Base-by-base conservation (phyloP, 2,888 invertebrate species). In the Brachylomia viminalis region DNA sequence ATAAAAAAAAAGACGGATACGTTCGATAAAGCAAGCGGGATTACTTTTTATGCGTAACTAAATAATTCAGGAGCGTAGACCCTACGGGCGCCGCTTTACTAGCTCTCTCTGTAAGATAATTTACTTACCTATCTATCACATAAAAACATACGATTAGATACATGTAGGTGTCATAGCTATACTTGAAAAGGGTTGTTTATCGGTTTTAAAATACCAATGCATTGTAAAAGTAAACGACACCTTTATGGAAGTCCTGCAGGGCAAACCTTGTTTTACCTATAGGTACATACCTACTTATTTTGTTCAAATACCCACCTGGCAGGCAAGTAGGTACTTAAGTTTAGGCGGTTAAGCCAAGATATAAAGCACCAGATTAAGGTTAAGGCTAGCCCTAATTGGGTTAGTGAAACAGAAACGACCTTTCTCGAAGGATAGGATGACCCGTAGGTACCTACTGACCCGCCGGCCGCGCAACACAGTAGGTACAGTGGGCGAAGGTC, bases 341-440 rank as follows among this genome's bases (percentile, higher is more conserved):
- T 54, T 42, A 42, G 13, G 52, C 52, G 38, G 56, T 79, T 73
- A 73, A 56, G n/a, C 62, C 33, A 56, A 72, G 38, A 42, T 62
- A 61, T 47, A 77, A 61, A 73, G 54, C 54, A 62, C 27, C 15
- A 17, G 33, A 69, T 82, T 79, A 70, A 65, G 80, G 84, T 80
- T 75, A 75, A 38, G 76, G 69, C 75, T 72, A 30, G 23, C 17
- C 27, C 30, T 75, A 78, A 72, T 85, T 82, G 70, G 76, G 75
- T 85, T 79, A 85, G 71, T 72, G 67, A 75, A 80, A 84, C n/a
- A 66, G 64, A 78, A 75, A 72, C 62, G 66, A 75, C 85, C 82
- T 85, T 82, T 47, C 58, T 54, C n/a, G 59, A 81, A 74, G 69
- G 71, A 84, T 68, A 42, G 54, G 49, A 70, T 82, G 68, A 85